Evolutionary conservation across 2,797 vertebrate species (phyloP), one percentile per base, ranked within the genome.

Genomic region (Podarcis siculus): DNA sequence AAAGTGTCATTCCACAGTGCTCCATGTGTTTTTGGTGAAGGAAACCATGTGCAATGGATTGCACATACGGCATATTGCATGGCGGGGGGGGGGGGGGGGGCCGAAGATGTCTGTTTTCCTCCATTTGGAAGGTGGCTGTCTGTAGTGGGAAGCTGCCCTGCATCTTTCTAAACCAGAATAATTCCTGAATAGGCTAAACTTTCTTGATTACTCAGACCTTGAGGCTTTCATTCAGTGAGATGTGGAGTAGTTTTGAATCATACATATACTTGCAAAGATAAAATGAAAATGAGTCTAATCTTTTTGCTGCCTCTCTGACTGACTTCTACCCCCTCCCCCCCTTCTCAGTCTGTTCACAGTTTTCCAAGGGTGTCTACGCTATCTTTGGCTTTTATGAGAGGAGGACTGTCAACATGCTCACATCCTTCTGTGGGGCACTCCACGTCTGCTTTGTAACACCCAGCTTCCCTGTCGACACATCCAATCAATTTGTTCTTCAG

Each of bases 351-450:
- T 99, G 99, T 95, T 99, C 99, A 0, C 99, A 99, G 98, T 99
- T 99, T 96, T 98, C 99, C 92, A 99, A 99, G 96, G 99, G 99
- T 8, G 99, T 99, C 92, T 99, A 99, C 0, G 98, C 99, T 97
- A 99, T 99, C 97, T 99, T 99, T n/a, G 99, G 99, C 9, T 98
- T 99, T 92, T 99, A 99, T 0, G 99, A 99, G 97, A 97, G 98
- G 90, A 98, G 98, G 94, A 99, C 99, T 0, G 99, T 99, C 92
- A 99, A 99, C 97, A 99, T 99, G 98, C 98, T 99, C 90, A 99
- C 98, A 17, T 99, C 99, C 67, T 99, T 99, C 96, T 99, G 99
- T 0, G 99, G 99, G 55, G 99, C 99, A 27, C 98, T 99, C 85
- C 99, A 99, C 0, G 98, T 99, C 90, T 99, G 99, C 97, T 99